Percentiles rank a stretch among this genome's conserved stretches.
phyloP scores from a whole-genome alignment of 2,113 vertebrate species.

The Cheirogaleus medius region DNA sequence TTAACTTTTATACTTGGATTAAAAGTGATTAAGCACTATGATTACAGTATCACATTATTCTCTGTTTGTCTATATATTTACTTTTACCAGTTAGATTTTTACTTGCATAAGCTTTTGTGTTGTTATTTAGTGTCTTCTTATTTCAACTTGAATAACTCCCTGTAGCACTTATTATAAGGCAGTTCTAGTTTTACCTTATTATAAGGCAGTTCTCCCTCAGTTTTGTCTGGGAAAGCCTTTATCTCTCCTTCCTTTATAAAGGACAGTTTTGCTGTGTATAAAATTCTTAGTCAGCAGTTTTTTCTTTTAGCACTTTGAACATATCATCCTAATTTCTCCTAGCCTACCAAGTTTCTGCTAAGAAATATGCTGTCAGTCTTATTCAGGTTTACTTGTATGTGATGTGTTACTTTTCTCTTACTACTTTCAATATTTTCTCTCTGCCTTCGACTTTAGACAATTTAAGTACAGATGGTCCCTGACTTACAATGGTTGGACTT shows the following conservation, averaged over 20 bases:
- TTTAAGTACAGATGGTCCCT: neutral
- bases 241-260: neutral
- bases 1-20: neutral
- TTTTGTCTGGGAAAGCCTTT: neutral
- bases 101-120: neutral
- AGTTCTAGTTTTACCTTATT: neutral
- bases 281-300: neutral
- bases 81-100: neutral
- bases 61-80: neutral
- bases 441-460: neutral
- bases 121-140: too few species aligned
- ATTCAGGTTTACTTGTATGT: neutral
- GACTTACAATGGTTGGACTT: neutral
- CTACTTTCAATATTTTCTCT: neutral
- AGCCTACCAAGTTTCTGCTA: neutral
- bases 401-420: neutral
- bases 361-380: neutral
- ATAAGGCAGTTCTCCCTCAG: neutral
- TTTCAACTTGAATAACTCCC: neutral
- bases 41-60: neutral
- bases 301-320: neutral
- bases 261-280: neutral
- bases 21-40: neutral
- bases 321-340: too few species aligned
- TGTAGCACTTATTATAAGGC: neutral